These are phyloP conservation scores for Fukomys damarensis DNA, from an alignment of 2,113 vertebrate species.

Conservation along the genomic window DNA sequence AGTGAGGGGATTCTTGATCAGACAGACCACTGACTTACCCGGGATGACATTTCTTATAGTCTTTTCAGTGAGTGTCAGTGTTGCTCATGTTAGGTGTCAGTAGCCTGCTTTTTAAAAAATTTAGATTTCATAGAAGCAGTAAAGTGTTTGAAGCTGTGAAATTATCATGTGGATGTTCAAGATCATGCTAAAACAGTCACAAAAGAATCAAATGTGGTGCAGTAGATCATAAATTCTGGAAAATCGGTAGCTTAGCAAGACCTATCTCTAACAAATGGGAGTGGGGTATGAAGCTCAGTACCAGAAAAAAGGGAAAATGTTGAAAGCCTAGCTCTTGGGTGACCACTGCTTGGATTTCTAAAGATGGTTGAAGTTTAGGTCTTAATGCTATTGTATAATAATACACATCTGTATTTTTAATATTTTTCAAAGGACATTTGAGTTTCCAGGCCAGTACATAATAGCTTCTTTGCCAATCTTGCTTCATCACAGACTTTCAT, in stretches of 20 bases:
- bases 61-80: not conserved
- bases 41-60: not conserved
- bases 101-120: not conserved
- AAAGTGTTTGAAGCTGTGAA: not conserved
- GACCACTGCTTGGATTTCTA: not conserved
- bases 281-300: not conserved
- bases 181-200: not conserved
- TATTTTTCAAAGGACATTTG: constrained; percentile 63
- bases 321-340: not conserved
- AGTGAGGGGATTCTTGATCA: constrained; percentile 17
- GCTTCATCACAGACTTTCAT: constrained; percentile 56
- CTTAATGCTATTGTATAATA: constrained; percentile 42
- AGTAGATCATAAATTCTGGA: not conserved
- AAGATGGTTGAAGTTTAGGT: constrained; percentile 1
- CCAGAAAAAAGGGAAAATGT: not conserved
- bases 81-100: not conserved
- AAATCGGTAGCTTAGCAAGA: not conserved
- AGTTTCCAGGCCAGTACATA: not conserved
- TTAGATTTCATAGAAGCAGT: constrained; percentile 29
- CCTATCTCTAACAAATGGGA: not conserved
- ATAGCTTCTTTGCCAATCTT: constrained; percentile 27
- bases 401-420: constrained; percentile 9
- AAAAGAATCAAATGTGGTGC: not conserved
- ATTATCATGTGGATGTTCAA: not conserved
- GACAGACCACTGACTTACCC: not conserved